Evolutionary conservation across 2,113 vertebrate species (phyloP), one percentile per base, ranked within the genome.

Genomic region (Paramormyrops kingsleyae): DNA sequence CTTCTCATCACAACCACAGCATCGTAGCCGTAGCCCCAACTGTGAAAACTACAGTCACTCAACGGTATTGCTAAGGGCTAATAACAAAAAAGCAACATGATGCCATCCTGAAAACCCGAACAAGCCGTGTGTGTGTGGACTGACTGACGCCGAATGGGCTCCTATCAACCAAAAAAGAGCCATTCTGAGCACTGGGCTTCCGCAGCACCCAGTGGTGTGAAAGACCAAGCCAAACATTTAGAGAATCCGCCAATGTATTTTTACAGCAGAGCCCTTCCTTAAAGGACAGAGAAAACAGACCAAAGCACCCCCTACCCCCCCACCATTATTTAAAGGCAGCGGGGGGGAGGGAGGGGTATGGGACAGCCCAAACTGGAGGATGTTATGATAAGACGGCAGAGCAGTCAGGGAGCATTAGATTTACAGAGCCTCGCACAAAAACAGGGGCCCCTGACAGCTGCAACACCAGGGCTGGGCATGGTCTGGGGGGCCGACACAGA

Each of bases 301-400:
- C 19, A 83, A 86, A 86, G n/a, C 70, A 83, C 8, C 10, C 88
- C 88, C 66, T 49, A 17, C 24, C 49, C n/a, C 0, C 31, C 17
- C 74, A 42, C 42, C 27, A 27, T 84, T 50, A 80, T 80, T 77
- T 83, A 56, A 46, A 53, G 89, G 1, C 39, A 90, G 24, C n/a
- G 59, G 27, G 0, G 15, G 13, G 50, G 50, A n/a, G n/a, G n/a
- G n/a, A n/a, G 87, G 42, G 87, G 62, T 89, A 89, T 87, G 70
- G 91, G 85, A 80, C 77, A 84, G 89, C 87, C 88, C 86, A 39
- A 83, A 83, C 90, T 27, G 88, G 89, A 91, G 92, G 92, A 92
- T 92, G 92, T 92, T 92, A 90, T 90, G 90, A 92, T 91, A 90
- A 92, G 88, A 59, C 84, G 86, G 27, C 62, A 46, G 42, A 70